Percentiles rank a stretch among this genome's conserved stretches.
Evolutionary conservation across 2,113 vertebrate genomes (phyloP).

Genomic region (Leucoraja erinaceus): DNA sequence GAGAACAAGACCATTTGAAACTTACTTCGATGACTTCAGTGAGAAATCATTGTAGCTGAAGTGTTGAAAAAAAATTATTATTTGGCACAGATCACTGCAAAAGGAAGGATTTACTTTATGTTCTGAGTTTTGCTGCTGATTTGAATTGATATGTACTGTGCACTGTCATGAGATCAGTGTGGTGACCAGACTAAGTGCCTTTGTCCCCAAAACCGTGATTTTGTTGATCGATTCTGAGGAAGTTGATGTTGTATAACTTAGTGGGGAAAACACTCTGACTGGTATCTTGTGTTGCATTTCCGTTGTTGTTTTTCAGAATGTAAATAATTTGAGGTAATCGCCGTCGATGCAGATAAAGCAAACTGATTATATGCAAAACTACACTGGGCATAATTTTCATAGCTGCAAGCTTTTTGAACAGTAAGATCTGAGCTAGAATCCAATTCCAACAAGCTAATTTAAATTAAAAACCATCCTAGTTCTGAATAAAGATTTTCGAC

Average conservation of each 20-base stretch:
- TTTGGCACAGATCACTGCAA: not conserved
- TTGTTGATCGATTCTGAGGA: not conserved
- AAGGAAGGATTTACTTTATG: not conserved
- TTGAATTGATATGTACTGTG: not conserved
- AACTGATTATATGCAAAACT: not conserved
- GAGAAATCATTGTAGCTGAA: constrained; percentile 15
- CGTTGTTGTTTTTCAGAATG: not conserved
- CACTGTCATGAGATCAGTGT: too few species aligned
- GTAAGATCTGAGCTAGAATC: not conserved
- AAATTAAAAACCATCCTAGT: too few species aligned
- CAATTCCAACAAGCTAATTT: not conserved
- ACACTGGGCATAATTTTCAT: not conserved
- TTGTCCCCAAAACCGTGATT: not conserved
- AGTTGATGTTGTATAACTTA: not conserved
- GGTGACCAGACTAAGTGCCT: not conserved
- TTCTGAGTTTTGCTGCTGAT: not conserved
- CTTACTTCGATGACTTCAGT: not conserved
- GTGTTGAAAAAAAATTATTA: not conserved
- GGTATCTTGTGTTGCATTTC: not conserved
- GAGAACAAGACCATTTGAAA: not conserved
- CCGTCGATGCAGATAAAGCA: not conserved
- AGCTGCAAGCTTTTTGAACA: not conserved
- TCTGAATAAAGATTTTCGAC: too few species aligned
- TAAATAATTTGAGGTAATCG: not conserved
- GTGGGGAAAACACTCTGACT: not conserved